Evolutionary conservation across 2,113 vertebrate species (phyloP), one percentile per base, ranked within the genome.

Genomic region (Canis aureus): DNA sequence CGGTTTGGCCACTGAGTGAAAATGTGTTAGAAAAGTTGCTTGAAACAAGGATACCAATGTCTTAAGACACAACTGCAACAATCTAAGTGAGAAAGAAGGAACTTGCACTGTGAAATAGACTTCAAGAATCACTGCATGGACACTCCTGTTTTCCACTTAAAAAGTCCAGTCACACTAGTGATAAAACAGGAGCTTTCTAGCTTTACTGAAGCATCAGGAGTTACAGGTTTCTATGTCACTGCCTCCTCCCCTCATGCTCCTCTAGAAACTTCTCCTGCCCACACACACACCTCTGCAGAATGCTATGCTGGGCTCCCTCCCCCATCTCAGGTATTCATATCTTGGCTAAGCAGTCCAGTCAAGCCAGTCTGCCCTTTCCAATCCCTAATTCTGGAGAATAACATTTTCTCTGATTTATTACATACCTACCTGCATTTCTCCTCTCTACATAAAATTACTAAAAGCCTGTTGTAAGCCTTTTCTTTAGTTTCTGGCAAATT

Each of bases 11-110:
- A 59, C 43, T 71, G 57, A 91, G 11, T 5, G 13, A 89, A 67
- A 66, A 84, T 69, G 22, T 86, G 62, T 89, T 74, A 87, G 55
- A 96, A 95, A 95, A 96, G 11, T 64, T 97, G 59, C 22, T 82
- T 89, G 11, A 69, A 74, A 89, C 85, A 62, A 55, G 17, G 29
- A 53, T 59, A 79, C 0, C 67, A 82, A 86, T n/a, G 76, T 82
- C 60, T 92, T 29, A 96, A 71, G 55, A 16, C 10, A 82, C 27
- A 78, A 49, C 19, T 64, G 8, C 38, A 91, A 38, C 67, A 86
- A 29, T 73, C 23, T 49, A 60, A 89, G 3, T 35, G 16, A 87
- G 17, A 90, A 60, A 67, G 17, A 66, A 89, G 64, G 35, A 95
- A 20, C 17, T 55, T 73, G 20, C 53, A 53, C 11, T 43, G 4